Percentiles rank a stretch among this genome's conserved stretches.
phyloP scores from a whole-genome alignment of 1,140 invertebrate genomes.

The Adoxophyes honmai region DNA sequence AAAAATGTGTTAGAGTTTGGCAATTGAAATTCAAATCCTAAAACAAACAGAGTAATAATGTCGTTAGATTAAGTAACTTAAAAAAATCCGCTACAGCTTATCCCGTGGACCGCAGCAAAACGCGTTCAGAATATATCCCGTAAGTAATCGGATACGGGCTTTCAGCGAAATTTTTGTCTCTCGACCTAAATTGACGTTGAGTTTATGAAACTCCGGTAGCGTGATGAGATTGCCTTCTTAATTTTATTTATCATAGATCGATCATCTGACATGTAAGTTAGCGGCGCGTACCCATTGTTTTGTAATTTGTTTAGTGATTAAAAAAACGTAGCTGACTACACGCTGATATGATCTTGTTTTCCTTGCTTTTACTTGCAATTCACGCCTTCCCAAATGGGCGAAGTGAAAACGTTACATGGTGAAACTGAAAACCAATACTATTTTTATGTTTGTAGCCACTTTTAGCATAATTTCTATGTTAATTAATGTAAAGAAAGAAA shows the following conservation, averaged over 20 bases:
- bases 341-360: too few species aligned
- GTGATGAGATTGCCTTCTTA: slow-evolving; percentile 29
- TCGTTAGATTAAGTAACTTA: neutral
- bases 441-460: too few species aligned
- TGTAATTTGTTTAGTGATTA: neutral
- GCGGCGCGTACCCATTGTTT: neutral
- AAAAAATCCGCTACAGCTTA: slow-evolving; percentile 18
- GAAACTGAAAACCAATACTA: too few species aligned
- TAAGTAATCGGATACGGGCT: slow-evolving; percentile 63
- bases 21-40: too few species aligned
- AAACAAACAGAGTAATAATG: too few species aligned
- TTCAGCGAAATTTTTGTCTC: slow-evolving; percentile 53
- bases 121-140: slow-evolving; percentile 48
- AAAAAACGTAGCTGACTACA: too few species aligned
- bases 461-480: too few species aligned
- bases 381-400: too few species aligned
- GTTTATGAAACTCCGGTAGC: slow-evolving; percentile 36
- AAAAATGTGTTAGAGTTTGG: too few species aligned
- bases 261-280: slow-evolving; percentile 17
- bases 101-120: slow-evolving; percentile 23
- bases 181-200: slow-evolving; percentile 52
- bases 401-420: too few species aligned
- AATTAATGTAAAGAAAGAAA: too few species aligned
- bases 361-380: too few species aligned
- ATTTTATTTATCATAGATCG: slow-evolving; percentile 21